These are phyloP conservation scores for Onychomys leucogaster DNA, from an alignment of 2,797 vertebrate genomes.

Conservation along the genomic window DNA sequence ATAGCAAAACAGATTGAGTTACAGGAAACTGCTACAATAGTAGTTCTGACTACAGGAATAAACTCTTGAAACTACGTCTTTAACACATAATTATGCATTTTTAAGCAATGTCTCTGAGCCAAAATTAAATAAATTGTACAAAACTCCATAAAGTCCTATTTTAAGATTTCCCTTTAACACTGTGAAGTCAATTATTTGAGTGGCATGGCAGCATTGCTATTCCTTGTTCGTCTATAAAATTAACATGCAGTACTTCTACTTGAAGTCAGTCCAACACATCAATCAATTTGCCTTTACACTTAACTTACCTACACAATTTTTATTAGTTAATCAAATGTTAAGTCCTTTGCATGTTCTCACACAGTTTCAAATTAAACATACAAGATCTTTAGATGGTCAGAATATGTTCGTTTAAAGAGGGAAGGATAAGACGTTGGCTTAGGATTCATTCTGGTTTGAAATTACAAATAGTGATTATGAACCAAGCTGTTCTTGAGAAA, in stretches of 20 bases:
- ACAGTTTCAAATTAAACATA: not conserved
- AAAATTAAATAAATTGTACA: slow-evolving; percentile 55
- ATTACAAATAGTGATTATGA: slow-evolving; percentile 21
- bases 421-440: not conserved
- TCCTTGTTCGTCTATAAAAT: slow-evolving; percentile 22
- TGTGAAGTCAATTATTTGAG: slow-evolving; percentile 10
- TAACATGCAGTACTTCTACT: not conserved
- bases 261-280: slow-evolving; percentile 2
- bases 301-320: not conserved
- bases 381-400: not conserved
- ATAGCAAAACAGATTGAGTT: not conserved
- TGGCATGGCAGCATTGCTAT: not conserved
- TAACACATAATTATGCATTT: not conserved
- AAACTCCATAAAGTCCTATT: slow-evolving; percentile 9
- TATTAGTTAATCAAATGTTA: not conserved
- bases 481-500: slow-evolving; percentile 3
- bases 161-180: not conserved
- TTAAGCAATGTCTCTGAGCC: not conserved
- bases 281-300: slow-evolving; percentile 34
- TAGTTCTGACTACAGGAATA: not conserved
- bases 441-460: slow-evolving; percentile 17
- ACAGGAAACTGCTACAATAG: not conserved
- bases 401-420: not conserved
- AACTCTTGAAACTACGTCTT: not conserved
- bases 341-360: not conserved